These are phyloP conservation scores for Drosophila algonquin DNA, from an alignment of 2,888 invertebrate genomes.

Conservation along the genomic window DNA sequence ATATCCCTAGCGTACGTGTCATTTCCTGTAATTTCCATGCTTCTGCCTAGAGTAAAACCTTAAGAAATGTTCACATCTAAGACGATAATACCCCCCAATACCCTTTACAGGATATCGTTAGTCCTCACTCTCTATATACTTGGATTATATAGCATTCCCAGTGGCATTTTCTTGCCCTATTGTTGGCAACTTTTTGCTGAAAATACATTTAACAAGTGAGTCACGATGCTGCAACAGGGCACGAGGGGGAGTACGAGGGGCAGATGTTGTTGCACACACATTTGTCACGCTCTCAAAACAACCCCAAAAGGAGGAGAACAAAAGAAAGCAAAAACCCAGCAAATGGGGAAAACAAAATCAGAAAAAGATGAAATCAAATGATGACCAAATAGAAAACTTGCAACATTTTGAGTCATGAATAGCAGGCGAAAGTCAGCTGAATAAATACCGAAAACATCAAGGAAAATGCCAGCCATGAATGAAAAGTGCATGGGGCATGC, in stretches of 20 bases:
- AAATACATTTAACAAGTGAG: slow-evolving; percentile 53
- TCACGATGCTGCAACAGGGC: slow-evolving; percentile 22
- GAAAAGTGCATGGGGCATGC: slow-evolving; percentile 8
- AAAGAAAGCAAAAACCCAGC: slow-evolving; percentile 22
- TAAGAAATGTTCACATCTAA: no score
- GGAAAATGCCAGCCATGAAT: background rate
- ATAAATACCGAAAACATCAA: slow-evolving; percentile 15
- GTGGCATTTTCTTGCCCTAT: slow-evolving; percentile 7
- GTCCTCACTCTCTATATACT: background rate
- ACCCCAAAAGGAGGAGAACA: slow-evolving; percentile 13
- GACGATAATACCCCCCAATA: no score
- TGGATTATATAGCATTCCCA: background rate
- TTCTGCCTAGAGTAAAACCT: no score
- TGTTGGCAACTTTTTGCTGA: slow-evolving; percentile 33
- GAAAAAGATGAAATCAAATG: slow-evolving; percentile 24
- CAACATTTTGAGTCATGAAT: slow-evolving; percentile 48
- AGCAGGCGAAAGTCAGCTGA: slow-evolving; percentile 17
- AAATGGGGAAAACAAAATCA: slow-evolving; percentile 11
- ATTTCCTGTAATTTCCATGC: no score
- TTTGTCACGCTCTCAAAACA: slow-evolving; percentile 52
- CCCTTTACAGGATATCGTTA: background rate
- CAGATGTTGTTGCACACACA: slow-evolving; percentile 9
- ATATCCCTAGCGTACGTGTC: no score
- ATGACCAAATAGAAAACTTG: slow-evolving; percentile 28
- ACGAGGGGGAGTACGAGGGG: background rate